Percentiles rank a stretch among this genome's conserved stretches.
Conservation (phyloP, 1,140 invertebrate species). For the Apolygus lucorum region DNA sequence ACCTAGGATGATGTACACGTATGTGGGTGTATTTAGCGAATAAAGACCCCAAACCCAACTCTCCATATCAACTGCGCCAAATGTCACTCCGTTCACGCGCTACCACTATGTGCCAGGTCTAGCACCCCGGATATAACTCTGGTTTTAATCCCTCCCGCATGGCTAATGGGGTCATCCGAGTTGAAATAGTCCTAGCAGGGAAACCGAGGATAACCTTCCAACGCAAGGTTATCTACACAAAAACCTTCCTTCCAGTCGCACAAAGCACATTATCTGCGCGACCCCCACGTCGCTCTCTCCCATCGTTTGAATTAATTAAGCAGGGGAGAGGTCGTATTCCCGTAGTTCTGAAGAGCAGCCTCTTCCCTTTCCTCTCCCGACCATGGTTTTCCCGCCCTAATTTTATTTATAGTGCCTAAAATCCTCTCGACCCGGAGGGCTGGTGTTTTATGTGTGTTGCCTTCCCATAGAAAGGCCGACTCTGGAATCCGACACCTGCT, state of each 20-base stretch:
- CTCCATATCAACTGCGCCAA: too few relatives aligned
- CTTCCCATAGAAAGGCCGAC: too few relatives aligned
- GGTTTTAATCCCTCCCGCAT: conserved; percentile 6
- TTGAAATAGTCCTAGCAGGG: neutral
- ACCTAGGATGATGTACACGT: too few relatives aligned
- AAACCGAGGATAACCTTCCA: too few relatives aligned
- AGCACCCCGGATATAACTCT: neutral
- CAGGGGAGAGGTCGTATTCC: neutral
- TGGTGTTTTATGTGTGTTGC: neutral
- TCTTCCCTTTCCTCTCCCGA: too few relatives aligned
- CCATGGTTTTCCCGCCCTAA: neutral
- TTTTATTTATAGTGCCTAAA: conserved; percentile 3
- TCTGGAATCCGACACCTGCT: too few relatives aligned
- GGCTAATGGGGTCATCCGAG: neutral
- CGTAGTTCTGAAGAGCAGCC: neutral
- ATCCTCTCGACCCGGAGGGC: neutral
- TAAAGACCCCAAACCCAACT: too few relatives aligned
- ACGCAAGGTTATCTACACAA: neutral
- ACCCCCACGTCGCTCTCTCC: neutral
- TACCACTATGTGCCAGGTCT: too few relatives aligned
- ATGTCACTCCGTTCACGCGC: too few relatives aligned
- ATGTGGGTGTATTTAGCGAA: too few relatives aligned
- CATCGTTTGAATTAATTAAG: conserved; percentile 13
- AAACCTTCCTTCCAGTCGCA: neutral
- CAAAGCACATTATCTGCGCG: conserved; percentile 7